phyloP scores from a whole-genome alignment of 2,888 invertebrate genomes.

The Drosophila pseudotalamancana region DNA sequence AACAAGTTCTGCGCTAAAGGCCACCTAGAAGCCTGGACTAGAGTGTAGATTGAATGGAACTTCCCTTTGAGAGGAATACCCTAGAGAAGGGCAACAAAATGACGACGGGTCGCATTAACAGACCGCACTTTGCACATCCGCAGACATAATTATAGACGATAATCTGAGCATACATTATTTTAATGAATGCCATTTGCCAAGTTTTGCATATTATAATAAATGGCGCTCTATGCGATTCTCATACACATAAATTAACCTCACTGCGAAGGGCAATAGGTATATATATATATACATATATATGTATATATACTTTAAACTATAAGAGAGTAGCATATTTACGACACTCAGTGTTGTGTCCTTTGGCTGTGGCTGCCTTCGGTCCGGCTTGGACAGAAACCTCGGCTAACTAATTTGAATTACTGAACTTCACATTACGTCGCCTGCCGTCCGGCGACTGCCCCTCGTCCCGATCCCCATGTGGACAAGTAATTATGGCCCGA shows the following conservation, averaged over 20 bases:
- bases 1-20: too few species aligned
- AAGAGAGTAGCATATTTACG: slow-evolving; percentile 27
- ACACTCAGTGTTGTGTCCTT: slow-evolving; percentile 15
- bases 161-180: slow-evolving; percentile 78
- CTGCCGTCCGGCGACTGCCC: neutral
- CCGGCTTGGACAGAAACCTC: slow-evolving; percentile 20
- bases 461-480: neutral
- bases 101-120: slow-evolving; percentile 6
- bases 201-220: slow-evolving; percentile 78
- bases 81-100: neutral
- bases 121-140: slow-evolving; percentile 48
- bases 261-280: slow-evolving; percentile 7
- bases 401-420: slow-evolving; percentile 77
- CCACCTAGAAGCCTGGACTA: too few species aligned
- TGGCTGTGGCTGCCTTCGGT: slow-evolving; percentile 7
- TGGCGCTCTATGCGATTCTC: slow-evolving; percentile 58
- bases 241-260: slow-evolving; percentile 63
- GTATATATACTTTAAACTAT: slow-evolving; percentile 27
- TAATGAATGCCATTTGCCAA: slow-evolving; percentile 78
- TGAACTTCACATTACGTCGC: slow-evolving; percentile 49
- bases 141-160: slow-evolving; percentile 72
- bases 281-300: neutral
- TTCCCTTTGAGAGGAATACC: neutral
- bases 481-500: slow-evolving; percentile 68
- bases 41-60: slow-evolving; percentile 1